A percentile compares a stretch with the other conserved stretches of the same genome.
These are phyloP conservation scores for Rhinopomastus cyanomelas DNA, from an alignment of 2,113 vertebrate species.

Conservation along the genomic window DNA sequence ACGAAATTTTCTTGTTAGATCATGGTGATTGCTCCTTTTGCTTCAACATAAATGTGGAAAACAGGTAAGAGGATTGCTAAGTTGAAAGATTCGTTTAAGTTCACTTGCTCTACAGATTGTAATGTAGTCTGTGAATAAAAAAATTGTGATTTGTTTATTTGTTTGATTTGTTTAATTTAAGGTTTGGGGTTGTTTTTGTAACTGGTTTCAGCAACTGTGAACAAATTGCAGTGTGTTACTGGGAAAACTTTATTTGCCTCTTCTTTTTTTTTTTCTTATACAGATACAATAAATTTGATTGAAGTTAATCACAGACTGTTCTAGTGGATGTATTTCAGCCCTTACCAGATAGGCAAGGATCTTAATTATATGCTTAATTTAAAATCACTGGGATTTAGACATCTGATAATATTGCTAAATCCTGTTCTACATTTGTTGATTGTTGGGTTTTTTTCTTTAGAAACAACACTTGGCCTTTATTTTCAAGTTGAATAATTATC, in stretches of 20 bases:
- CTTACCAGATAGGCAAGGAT: background rate
- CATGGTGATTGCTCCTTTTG: background rate
- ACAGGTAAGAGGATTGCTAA: background rate
- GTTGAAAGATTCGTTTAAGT: background rate
- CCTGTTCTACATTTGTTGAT: accelerated
- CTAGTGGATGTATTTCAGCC: background rate
- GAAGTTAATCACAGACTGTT: background rate
- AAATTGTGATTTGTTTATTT: background rate
- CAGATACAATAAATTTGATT: background rate
- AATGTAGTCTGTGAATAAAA: background rate
- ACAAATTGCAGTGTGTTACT: background rate
- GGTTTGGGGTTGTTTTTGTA: background rate
- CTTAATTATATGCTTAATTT: background rate
- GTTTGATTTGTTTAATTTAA: background rate
- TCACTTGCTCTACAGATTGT: background rate
- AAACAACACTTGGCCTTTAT: background rate
- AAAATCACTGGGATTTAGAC: background rate
- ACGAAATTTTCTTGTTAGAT: background rate
- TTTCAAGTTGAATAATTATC: background rate
- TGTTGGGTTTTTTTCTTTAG: background rate
- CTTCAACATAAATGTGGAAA: background rate
- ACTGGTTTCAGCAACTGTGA: background rate
- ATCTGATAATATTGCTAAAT: background rate
- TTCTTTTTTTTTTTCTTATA: background rate
- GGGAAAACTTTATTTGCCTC: background rate